Evolutionary conservation across 2,113 vertebrate genomes (phyloP).

Genomic region (Vidua macroura): DNA sequence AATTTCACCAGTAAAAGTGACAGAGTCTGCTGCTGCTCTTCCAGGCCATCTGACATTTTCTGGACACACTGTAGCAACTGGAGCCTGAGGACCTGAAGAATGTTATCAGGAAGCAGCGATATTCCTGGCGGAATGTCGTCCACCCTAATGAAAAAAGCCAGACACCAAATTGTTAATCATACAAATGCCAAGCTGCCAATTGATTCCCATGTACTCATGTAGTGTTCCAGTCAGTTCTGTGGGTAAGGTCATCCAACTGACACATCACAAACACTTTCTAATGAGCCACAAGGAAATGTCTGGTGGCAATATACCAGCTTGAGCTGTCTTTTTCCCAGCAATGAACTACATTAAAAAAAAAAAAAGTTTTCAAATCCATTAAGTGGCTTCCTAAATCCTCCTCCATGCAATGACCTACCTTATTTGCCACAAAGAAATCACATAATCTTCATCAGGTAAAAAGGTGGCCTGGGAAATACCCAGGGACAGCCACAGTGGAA

Average conservation of each 20-base stretch:
- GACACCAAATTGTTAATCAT: neutral
- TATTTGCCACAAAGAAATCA: neutral
- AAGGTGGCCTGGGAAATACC: neutral
- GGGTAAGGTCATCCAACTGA: neutral
- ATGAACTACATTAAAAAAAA: neutral
- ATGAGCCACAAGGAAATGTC: neutral
- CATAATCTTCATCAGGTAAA: neutral
- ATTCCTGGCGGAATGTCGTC: slow-evolving; percentile 92
- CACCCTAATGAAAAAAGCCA: slow-evolving; percentile 73
- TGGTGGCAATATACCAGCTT: neutral
- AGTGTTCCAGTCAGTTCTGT: neutral
- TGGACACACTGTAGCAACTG: slow-evolving; percentile 95
- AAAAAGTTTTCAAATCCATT: neutral
- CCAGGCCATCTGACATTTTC: slow-evolving; percentile 91
- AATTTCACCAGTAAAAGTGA: slow-evolving; percentile 93
- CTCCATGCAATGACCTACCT: neutral
- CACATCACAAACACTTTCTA: neutral
- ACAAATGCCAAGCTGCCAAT: neutral
- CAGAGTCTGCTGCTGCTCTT: slow-evolving; percentile 90
- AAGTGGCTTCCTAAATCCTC: neutral
- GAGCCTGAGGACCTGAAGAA: slow-evolving; percentile 92
- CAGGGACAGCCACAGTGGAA: neutral
- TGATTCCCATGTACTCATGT: neutral
- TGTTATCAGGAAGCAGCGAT: slow-evolving; percentile 94
- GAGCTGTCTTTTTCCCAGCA: neutral